Percentiles rank a stretch among this genome's conserved stretches.
Conservation (phyloP, 2,888 invertebrate genomes). For the Cheiracanthium punctorium region DNA sequence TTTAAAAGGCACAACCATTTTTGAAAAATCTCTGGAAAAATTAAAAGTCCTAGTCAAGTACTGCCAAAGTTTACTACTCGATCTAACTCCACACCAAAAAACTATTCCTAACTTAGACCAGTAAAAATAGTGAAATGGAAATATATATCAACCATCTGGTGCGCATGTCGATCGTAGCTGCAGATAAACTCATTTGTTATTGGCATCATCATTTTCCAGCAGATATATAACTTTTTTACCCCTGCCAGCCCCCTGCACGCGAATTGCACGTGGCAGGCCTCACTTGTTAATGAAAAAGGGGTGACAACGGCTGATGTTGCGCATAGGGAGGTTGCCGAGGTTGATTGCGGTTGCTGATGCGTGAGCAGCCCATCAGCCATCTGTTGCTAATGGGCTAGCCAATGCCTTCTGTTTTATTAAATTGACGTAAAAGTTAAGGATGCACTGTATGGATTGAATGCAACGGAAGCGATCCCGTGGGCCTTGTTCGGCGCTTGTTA, state of each 20-base stretch:
- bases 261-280: constrained; percentile 53
- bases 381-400: constrained; percentile 60
- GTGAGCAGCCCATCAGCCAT: constrained; percentile 52
- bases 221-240: not conserved
- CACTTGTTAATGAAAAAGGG: constrained; percentile 65
- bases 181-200: constrained; percentile 29
- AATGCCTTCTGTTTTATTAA: constrained; percentile 56
- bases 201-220: not conserved
- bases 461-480: constrained; percentile 37
- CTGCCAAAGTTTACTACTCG: too few relatives aligned
- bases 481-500: not conserved
- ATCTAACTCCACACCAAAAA: too few relatives aligned
- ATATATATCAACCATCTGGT: constrained; percentile 36
- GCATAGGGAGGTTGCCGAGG: constrained; percentile 6
- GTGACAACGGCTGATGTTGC: constrained; percentile 21
- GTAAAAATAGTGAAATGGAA: not conserved
- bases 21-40: too few relatives aligned
- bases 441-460: constrained; percentile 30
- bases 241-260: constrained; percentile 10
- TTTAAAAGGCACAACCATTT: too few relatives aligned
- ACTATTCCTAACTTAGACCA: not conserved
- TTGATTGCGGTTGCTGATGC: constrained; percentile 30
- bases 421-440: constrained; percentile 56
- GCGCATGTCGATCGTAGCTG: not conserved
- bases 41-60: too few relatives aligned